Evolutionary conservation across 2,888 invertebrate genomes (phyloP).

Genomic region (Pegoplata infirma): DNA sequence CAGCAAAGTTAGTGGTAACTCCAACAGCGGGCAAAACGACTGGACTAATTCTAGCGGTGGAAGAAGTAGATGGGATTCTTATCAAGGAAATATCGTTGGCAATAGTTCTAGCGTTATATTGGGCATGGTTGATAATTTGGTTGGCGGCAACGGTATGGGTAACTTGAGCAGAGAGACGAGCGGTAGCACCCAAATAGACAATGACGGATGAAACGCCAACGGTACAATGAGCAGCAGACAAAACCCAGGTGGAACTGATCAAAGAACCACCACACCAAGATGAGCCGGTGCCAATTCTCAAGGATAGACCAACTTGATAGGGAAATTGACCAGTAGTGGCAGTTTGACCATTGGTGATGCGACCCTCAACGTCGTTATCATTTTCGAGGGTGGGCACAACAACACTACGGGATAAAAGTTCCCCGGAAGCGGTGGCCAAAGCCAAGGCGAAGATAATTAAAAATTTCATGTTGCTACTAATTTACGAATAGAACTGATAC

Average conservation of each 20-base stretch:
- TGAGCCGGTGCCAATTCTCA: slow-evolving; percentile 58
- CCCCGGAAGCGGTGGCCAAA: neutral
- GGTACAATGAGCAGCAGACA: slow-evolving; percentile 75
- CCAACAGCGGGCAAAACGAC: slow-evolving; percentile 64
- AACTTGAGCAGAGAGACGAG: slow-evolving; percentile 64
- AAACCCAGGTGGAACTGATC: slow-evolving; percentile 69
- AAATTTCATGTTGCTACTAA: neutral
- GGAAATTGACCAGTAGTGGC: slow-evolving; percentile 64
- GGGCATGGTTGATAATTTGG: slow-evolving; percentile 74
- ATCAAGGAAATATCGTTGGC: slow-evolving; percentile 73
- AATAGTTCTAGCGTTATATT: slow-evolving; percentile 65
- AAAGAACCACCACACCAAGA: slow-evolving; percentile 74
- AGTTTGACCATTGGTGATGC: slow-evolving; percentile 66
- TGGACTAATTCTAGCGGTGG: slow-evolving; percentile 52
- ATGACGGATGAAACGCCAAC: slow-evolving; percentile 64
- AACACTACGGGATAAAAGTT: slow-evolving; percentile 20
- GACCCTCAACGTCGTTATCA: too few relatives aligned
- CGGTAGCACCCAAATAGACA: slow-evolving; percentile 66
- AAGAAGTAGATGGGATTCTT: slow-evolving; percentile 63
- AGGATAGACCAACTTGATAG: slow-evolving; percentile 71
- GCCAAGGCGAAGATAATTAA: neutral
- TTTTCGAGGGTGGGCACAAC: slow-evolving; percentile 59
- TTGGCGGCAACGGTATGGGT: slow-evolving; percentile 64
- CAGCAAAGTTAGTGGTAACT: slow-evolving; percentile 66
- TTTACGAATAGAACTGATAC: neutral